These are phyloP conservation scores for Triplophysa rosa DNA, from an alignment of 2,113 vertebrate species.

Conservation along the genomic window DNA sequence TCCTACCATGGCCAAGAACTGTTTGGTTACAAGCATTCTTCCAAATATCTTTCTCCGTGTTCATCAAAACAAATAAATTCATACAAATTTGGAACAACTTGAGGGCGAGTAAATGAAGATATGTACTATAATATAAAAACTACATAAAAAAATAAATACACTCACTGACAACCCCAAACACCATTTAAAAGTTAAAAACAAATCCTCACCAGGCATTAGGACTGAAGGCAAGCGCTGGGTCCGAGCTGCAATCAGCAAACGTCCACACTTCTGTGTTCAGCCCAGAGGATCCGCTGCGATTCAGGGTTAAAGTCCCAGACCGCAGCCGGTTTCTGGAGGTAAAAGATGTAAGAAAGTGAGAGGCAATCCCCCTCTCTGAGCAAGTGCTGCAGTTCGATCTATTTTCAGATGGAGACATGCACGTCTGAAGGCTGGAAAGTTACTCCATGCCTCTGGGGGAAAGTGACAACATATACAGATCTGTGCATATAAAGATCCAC, in stretches of 20 bases:
- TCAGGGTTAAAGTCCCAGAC: slow-evolving; percentile 66
- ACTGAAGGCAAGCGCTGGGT: slow-evolving; percentile 18
- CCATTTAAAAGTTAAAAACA: slow-evolving; percentile 43
- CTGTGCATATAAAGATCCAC: slow-evolving; percentile 38
- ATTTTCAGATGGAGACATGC: slow-evolving; percentile 79
- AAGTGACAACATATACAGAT: slow-evolving; percentile 61
- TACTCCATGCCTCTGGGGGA: slow-evolving; percentile 57
- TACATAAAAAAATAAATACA: background rate
- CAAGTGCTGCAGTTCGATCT: slow-evolving; percentile 69
- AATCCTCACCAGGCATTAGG: slow-evolving; percentile 68
- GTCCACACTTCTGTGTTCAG: slow-evolving; percentile 59
- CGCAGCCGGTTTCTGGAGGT: slow-evolving; percentile 62
- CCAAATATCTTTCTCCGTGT: too few relatives aligned
- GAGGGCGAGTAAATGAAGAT: too few relatives aligned
- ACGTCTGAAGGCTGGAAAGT: slow-evolving; percentile 65
- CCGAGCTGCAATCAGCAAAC: slow-evolving; percentile 59
- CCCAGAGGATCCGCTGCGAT: slow-evolving; percentile 52
- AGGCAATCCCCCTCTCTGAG: slow-evolving; percentile 60
- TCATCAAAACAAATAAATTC: too few relatives aligned
- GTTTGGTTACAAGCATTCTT: too few relatives aligned
- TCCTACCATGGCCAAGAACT: too few relatives aligned
- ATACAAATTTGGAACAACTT: too few relatives aligned
- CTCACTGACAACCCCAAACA: background rate
- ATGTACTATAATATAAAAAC: background rate
- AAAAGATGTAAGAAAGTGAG: slow-evolving; percentile 65